Base-by-base conservation (phyloP, 2,888 invertebrate genomes). In the Crepidodera aurea region DNA sequence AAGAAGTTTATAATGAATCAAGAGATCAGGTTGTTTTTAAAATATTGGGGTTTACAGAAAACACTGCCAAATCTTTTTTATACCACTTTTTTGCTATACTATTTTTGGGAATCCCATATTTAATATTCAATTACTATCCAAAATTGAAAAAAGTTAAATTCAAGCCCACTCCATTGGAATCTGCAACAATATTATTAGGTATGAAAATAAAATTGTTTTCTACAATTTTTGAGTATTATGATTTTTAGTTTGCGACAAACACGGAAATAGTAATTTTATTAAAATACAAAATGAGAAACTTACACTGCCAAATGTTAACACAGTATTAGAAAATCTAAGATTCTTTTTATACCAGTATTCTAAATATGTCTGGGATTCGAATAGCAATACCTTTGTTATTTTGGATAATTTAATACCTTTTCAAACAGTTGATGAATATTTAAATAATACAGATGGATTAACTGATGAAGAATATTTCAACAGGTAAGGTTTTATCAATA, bases 301-400 rank as follows among this genome's bases (percentile, higher is more conserved):
- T 37, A 83, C 81, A 71, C 73, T 86, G 12, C 73, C 74, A 39
- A 59, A 62, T 51, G 27, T 66, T 6, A 71, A 63, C 27, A 55
- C 57, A 27, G 8, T 37, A 37, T 16, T 18, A 32, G 32, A 44
- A 19, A 44, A 55, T 44, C 8, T 86, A 29, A 83, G 84, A 40
- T 86, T 82, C 75, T 87, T 87, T 74, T 77, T 80, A 65, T 85
- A 84, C 77, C 85, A 85, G 73, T 83, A 86, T 69, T 84, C 83
- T 54, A 83, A 85, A 62, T 86, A 84, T 73, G 82, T 87, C 66
- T 87, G 86, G 85, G 77, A 83, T 7, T 78, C 82, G 37, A 82
- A 84, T 66, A 82, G 81, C 60, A 82, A 82, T 27, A 70, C 76
- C 44, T 87, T 85, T 76, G 79, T 83, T 16, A 83, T 84, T 12